These are phyloP conservation scores for Chaetogeoica ovagalla DNA, from an alignment of 2,888 invertebrate species.

Conservation along the genomic window DNA sequence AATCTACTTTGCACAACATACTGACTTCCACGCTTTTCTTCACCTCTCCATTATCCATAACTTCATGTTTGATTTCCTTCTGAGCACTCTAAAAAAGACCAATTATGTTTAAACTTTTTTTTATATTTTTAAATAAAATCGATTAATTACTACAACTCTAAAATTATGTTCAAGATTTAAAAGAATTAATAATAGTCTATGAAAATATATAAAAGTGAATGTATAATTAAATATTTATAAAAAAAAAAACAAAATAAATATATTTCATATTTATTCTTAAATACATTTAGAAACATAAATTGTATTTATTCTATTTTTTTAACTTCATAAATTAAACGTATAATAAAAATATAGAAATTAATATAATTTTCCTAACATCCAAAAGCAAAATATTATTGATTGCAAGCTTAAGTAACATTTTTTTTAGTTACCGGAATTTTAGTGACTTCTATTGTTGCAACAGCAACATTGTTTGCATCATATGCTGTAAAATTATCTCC, in stretches of 20 bases:
- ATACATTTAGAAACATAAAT: too few relatives aligned
- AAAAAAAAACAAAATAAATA: too few relatives aligned
- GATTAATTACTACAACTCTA: background rate
- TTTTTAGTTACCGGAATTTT: conserved; percentile 66
- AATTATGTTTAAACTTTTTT: background rate
- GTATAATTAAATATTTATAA: too few relatives aligned
- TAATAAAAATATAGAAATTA: background rate
- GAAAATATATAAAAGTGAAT: too few relatives aligned
- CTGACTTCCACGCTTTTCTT: conserved; percentile 68
- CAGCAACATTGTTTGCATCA: conserved; percentile 69
- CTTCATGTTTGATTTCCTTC: conserved; percentile 61
- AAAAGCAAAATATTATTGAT: background rate
- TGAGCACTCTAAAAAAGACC: conserved; percentile 62
- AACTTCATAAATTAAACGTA: too few relatives aligned
- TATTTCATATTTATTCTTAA: too few relatives aligned
- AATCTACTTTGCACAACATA: conserved; percentile 70
- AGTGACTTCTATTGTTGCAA: conserved; percentile 70
- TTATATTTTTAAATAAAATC: background rate
- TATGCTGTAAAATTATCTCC: conserved; percentile 75
- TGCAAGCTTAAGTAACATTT: background rate
- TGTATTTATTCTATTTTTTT: too few relatives aligned
- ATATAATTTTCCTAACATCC: background rate
- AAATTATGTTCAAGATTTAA: too few relatives aligned
- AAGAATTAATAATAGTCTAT: too few relatives aligned
- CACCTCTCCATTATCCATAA: conserved; percentile 60